Percentiles rank a stretch among this genome's conserved stretches.
phyloP scores from a whole-genome alignment of 2,113 vertebrate genomes.

The Callospermophilus lateralis region DNA sequence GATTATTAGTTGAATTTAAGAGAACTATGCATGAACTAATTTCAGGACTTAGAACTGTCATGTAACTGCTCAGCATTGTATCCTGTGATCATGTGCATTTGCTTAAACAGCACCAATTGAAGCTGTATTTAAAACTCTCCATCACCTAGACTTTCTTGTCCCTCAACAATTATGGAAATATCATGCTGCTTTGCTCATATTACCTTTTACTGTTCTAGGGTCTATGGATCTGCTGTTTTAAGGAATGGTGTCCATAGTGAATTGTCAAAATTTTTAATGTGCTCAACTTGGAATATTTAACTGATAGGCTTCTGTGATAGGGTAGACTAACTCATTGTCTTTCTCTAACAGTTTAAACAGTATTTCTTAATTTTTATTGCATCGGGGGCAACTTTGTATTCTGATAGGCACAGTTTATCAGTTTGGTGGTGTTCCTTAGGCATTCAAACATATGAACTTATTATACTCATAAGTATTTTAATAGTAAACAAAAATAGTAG shows the following conservation, averaged over 20 bases:
- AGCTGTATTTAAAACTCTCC: neutral
- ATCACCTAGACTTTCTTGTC: neutral
- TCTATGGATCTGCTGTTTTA: constrained; percentile 14
- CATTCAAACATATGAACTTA: neutral
- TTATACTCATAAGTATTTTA: constrained; percentile 8
- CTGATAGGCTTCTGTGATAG: neutral
- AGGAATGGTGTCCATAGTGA: constrained; percentile 12
- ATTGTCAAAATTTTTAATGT: constrained; percentile 32
- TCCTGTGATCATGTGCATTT: neutral
- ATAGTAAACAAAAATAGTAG: neutral
- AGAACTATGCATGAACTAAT: constrained; percentile 27
- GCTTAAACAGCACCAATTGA: neutral
- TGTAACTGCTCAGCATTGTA: neutral
- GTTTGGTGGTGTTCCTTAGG: neutral
- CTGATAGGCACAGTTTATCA: neutral
- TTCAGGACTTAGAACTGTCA: neutral
- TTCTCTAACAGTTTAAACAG: neutral
- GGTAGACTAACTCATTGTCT: neutral
- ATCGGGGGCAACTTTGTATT: neutral
- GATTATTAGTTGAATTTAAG: neutral
- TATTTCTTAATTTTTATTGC: constrained; percentile 47
- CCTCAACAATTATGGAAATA: neutral
- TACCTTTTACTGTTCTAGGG: neutral
- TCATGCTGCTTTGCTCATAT: neutral
- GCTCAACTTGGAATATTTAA: neutral